Evolutionary conservation across 2,888 invertebrate genomes (phyloP), one percentile per base, ranked within the genome.

Genomic region (Helicoverpa assulta): DNA sequence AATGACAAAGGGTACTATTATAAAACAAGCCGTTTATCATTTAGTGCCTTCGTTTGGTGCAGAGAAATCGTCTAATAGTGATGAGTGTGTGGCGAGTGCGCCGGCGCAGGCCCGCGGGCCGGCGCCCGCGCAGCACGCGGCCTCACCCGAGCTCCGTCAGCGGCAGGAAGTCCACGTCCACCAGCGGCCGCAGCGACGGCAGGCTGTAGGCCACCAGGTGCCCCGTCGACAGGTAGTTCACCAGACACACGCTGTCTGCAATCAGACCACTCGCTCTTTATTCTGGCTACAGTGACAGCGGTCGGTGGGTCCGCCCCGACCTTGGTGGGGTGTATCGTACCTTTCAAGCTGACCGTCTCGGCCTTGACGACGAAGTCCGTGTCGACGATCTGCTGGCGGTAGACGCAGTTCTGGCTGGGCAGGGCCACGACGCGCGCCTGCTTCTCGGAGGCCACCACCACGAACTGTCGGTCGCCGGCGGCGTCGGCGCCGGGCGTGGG

Each of bases 401-500:
- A 99, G 85, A 99, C 97, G 96, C 99, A 99, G 92, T 98, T 98
- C 95, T 99, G 99, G 85, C 99, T 99, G 80, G 99, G 99, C 90
- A 99, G 97, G 81, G 99, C 98, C 80, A 99, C 98, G 78, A 99
- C 98, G 86, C 98, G 97, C 76, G 98, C 99, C 96, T 99, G 98
- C 95, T 99, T 99, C 96, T 99, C 99, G 71, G 99, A 99, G 78
- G 98, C 98, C 84, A 99, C 97, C 64, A 99, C 98, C 80, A 98
- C 98, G 95, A 98, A 99, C 96, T 99, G 99, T 80, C 98, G 96
- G 95, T 99, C 99, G 12, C 86, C 97, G 70, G 88, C 81, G 86
- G 86, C 73, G 55, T 77, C 82, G 3, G 69, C 86, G 90, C 95
- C 93, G 80, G 97, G 96, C 78, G 98, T 98, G 47, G 98, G 98